phyloP scores from a whole-genome alignment of 1,140 invertebrate genomes.

The Cataglyphis hispanica region DNA sequence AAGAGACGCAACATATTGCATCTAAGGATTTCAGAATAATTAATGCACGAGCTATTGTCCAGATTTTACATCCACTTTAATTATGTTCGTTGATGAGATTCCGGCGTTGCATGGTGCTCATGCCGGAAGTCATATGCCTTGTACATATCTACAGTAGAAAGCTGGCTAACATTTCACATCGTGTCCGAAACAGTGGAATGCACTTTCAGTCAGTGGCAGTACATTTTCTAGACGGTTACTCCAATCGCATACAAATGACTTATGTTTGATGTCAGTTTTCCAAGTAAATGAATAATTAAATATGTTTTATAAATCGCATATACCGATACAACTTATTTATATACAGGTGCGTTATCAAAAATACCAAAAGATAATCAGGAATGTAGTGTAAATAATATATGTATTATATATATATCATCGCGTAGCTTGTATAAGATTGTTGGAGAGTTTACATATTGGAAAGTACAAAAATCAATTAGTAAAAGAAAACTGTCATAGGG shows the following conservation, averaged over 20 bases:
- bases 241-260: constrained; percentile 35
- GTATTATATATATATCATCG: neutral
- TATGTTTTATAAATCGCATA: constrained; percentile 55
- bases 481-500: too few species aligned
- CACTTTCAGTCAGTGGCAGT: constrained; percentile 69
- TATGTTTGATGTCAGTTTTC: neutral
- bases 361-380: neutral
- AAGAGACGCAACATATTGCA: neutral
- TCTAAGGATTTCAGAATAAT: neutral
- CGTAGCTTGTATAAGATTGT: neutral
- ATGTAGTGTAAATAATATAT: neutral
- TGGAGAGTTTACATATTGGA: too few species aligned
- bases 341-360: constrained; percentile 48
- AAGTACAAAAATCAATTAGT: too few species aligned
- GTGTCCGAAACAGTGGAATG: constrained; percentile 79
- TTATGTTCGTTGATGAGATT: constrained; percentile 77
- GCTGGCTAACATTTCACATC: constrained; percentile 64
- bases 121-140: constrained; percentile 71
- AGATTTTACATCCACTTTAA: constrained; percentile 75
- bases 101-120: constrained; percentile 66
- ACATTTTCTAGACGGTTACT: constrained; percentile 20
- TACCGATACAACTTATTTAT: constrained; percentile 64
- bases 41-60: constrained; percentile 33
- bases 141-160: constrained; percentile 55
- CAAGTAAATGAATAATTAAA: constrained; percentile 60